Conservation (phyloP, 2,888 invertebrate species). For the Dyspetes luteomarginatus region DNA sequence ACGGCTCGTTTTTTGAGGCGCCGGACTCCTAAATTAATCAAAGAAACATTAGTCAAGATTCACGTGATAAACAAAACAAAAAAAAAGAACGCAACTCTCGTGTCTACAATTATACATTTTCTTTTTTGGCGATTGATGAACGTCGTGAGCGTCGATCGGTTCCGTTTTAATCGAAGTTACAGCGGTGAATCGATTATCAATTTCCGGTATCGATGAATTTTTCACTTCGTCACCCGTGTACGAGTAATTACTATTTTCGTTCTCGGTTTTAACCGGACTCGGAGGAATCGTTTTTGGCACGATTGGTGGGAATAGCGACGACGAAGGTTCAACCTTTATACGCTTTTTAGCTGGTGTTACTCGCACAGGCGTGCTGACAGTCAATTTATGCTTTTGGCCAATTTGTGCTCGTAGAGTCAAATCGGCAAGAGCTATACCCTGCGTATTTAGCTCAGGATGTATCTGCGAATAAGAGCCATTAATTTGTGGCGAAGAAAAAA, state of each 20-base stretch:
- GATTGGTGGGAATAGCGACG: constrained; percentile 79
- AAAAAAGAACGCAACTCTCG: too few species aligned
- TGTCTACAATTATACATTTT: constrained; percentile 70
- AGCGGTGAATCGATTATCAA: constrained; percentile 73
- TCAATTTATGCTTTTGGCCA: constrained; percentile 84
- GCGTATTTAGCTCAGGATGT: constrained; percentile 91
- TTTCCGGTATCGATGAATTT: constrained; percentile 71
- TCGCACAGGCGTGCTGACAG: constrained; percentile 83
- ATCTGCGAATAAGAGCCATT: constrained; percentile 82
- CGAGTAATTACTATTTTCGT: constrained; percentile 78
- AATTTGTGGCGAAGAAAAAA: too few species aligned
- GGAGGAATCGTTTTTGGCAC: constrained; percentile 65
- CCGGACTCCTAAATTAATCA: constrained; percentile 70
- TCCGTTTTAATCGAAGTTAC: constrained; percentile 76
- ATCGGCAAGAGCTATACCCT: constrained; percentile 90
- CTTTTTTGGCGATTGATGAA: constrained; percentile 66
- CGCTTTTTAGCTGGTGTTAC: constrained; percentile 83
- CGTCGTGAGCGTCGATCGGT: constrained; percentile 76
- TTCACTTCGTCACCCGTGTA: constrained; percentile 77
- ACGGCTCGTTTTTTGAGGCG: constrained; percentile 68
- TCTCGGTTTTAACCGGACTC: constrained; percentile 76
- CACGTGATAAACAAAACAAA: too few species aligned
- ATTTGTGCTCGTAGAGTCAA: constrained; percentile 85
- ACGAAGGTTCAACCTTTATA: constrained; percentile 76
- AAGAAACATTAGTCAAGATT: neutral